Conservation (phyloP, 37 sponge, comb jelly and placozoan species). For the Halisarca cf. caerulea region DNA sequence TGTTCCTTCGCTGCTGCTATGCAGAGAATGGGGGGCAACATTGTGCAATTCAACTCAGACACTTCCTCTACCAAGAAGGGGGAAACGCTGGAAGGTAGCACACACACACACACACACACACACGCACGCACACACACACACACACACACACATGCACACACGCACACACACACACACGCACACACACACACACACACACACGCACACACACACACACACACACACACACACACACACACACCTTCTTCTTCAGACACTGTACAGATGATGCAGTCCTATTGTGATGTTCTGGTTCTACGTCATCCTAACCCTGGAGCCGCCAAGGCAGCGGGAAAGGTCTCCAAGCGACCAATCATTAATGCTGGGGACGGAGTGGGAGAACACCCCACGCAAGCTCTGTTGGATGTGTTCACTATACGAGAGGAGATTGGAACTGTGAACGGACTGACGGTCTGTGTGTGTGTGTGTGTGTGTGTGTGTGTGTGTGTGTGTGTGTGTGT, state of each 20-base stretch:
- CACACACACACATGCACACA: conserved; percentile 28
- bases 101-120: background rate
- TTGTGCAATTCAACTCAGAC: conserved; percentile 68
- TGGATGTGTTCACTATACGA: conserved; percentile 97
- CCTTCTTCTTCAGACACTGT: conserved; percentile 70
- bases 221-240: conserved; percentile 23
- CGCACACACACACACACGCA: conserved; percentile 28
- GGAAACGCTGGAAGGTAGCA: conserved; percentile 89
- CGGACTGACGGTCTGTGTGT: conserved; percentile 76
- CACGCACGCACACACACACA: conserved; percentile 28
- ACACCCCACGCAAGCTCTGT: conserved; percentile 98
- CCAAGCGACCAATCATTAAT: conserved; percentile 88
- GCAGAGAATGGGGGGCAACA: conserved; percentile 93
- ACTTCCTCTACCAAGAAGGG: conserved; percentile 95
- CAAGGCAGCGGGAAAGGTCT: conserved; percentile 51
- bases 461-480: background rate
- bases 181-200: conserved; percentile 30
- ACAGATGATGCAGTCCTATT: conserved; percentile 88
- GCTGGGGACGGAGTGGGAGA: conserved; percentile 97
- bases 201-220: conserved; percentile 27
- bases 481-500: conserved; percentile 1
- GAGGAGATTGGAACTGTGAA: conserved; percentile 99
- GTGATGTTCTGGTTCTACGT: conserved; percentile 90
- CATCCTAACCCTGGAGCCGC: conserved; percentile 91
- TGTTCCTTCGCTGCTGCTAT: conserved; percentile 95